Evolutionary conservation across 2,888 invertebrate genomes (phyloP), one percentile per base, ranked within the genome.

Genomic region (Deilephila porcellus): DNA sequence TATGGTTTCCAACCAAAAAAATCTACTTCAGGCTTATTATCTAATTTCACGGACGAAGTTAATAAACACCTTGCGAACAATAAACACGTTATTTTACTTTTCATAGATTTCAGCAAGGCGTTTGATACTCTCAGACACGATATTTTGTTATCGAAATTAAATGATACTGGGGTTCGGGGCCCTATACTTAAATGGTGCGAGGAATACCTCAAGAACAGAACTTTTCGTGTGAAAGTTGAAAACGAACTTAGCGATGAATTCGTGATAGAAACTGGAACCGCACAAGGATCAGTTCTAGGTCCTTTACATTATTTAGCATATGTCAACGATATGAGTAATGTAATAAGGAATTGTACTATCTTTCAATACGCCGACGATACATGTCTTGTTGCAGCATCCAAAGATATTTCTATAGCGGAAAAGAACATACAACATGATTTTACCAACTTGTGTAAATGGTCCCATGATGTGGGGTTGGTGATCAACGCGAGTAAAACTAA

Each of bases 171-270:
- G n/a, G n/a, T 59, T 6, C 59, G 59, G 6, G 59, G 59, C n/a
- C 59, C 59, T n/a, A n/a, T 59, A 17, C n/a, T 59, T n/a, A 59
- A 59, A 59, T 59, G 17, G 59, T 59, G 59, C n/a, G 59, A 59
- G n/a, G 59, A 59, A n/a, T 59, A 59, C n/a, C 59, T 59, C 59
- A 59, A 59, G n/a, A 59, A 59, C 59, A 59, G 59, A 34, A 34
- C 34, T 6, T 34, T 34, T 34, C 34, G 34, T 3, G 34, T 34
- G 5, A 34, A 34, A 34, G 34, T 34, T 34, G 34, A 34, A 4
- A 34, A 34, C 34, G 34, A 34, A 34, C 34, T 34, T 34, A 34
- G 34, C 6, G 3, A 34, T 34, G 34, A 25, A 25, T 25, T 25
- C 25, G 25, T 25, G 25, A 25, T 25, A 25, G 25, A 25, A 25